Conservation (phyloP, 2,113 vertebrate genomes). For the Catharus bicknelli region DNA sequence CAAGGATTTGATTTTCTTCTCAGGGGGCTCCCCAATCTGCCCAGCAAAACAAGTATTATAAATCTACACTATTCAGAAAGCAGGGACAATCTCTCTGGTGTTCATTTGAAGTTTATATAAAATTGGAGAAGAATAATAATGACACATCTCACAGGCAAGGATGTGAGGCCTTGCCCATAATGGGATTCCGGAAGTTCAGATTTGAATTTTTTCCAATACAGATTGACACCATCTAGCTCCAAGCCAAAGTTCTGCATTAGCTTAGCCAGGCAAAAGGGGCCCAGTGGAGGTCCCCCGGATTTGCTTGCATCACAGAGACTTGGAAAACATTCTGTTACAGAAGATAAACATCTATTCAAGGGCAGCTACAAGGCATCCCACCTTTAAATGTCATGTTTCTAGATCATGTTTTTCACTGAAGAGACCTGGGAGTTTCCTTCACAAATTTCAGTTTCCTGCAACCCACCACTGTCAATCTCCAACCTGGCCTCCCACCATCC, state of each 20-base stretch:
- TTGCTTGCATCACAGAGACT: not conserved
- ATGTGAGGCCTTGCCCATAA: accelerated
- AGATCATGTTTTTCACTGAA: not conserved
- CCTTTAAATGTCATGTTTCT: not conserved
- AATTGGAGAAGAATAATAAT: not conserved
- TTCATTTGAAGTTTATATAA: not conserved
- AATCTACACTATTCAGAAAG: not conserved
- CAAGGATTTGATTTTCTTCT: not conserved
- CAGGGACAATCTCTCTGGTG: not conserved
- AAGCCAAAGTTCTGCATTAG: not conserved
- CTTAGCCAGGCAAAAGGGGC: not conserved
- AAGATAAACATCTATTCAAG: not conserved
- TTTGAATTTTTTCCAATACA: not conserved
- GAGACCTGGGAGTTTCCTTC: not conserved
- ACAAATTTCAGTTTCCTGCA: not conserved
- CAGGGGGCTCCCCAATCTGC: not conserved
- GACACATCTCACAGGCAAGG: not conserved
- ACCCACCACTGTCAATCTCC: not conserved
- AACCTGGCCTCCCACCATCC: not conserved
- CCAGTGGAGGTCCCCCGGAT: not conserved
- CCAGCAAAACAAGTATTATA: not conserved
- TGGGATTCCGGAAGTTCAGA: not conserved
- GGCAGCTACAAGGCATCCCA: not conserved
- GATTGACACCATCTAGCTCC: accelerated
- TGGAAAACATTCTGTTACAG: not conserved